Evolutionary conservation across 2,113 vertebrate species (phyloP).

Genomic region (Peromyscus leucopus): DNA sequence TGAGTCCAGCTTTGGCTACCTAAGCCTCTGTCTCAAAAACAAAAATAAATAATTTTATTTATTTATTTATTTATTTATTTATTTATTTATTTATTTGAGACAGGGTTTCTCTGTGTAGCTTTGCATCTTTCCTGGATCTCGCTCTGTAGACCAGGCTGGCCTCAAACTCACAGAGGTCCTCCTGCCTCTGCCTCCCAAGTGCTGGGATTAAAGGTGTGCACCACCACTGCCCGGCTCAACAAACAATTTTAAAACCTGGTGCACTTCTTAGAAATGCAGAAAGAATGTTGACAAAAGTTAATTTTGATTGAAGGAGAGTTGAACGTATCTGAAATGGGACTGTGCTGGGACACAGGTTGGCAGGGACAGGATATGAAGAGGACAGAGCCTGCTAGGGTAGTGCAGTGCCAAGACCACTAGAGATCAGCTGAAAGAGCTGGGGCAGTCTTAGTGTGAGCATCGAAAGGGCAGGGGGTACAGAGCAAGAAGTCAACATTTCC

Average conservation of each 20-base stretch:
- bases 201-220: no score
- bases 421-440: background rate
- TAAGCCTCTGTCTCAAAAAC: background rate
- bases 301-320: background rate
- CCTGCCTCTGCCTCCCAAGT: no score
- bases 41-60: background rate
- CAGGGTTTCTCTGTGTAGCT: no score
- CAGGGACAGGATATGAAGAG: accelerated
- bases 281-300: background rate
- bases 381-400: no score
- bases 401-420: background rate
- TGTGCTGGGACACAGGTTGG: no score
- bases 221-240: background rate
- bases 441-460: no score
- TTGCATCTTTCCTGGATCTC: no score
- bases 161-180: no score
- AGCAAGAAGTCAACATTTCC: background rate
- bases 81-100: no score
- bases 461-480: background rate
- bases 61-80: no score
- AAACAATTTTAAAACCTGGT: background rate
- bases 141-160: no score
- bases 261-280: background rate
- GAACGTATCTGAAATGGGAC: background rate
- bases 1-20: background rate